Base-by-base conservation (phyloP, 1,140 invertebrate species). In the Psilanteris sp. region DNA sequence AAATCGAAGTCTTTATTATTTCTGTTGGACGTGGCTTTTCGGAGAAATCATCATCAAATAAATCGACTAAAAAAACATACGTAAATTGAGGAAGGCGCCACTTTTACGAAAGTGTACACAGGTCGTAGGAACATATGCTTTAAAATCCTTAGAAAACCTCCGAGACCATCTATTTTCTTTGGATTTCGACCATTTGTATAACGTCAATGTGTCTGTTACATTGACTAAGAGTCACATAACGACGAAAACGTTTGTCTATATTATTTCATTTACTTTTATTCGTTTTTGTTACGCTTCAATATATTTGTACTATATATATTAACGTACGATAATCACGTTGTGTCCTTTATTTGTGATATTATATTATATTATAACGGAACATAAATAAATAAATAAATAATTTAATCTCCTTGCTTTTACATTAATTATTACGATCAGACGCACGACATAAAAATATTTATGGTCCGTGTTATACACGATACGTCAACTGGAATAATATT, bases 161-260 rank as follows among this genome's bases (percentile, higher is more conserved):
- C 20, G 31, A 8, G 20, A 61, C 6, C 37, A 61, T 71, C 61
- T 71, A 71, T 71, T 71, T 71, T 71, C 66, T 70, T 71, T 61
- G 46, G 62, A 37, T 27, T 68, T 37, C 10, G 3, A 59, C 34
- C 37, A 54, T 71, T 61, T 54, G 55, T 61, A 24, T 61, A 37
- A 54, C 43, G 34, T 34, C 8, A 52, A 41, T 59, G 34, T 43
- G 44, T 0, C 26, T 32, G 34, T n/a, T n/a, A 29, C 64, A 10
- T 16, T 2, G 15, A 24, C 11, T 16, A 6, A 13, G 11, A 5
- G 14, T 37, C 48, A 20, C 14, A 10, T 36, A 64, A 37, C 27
- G 16, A 36, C 36, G 29, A 7, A 41, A 44, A 24, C 14, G 48
- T 14, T 39, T 22, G 48, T 36, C 20, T 0, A n/a, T n/a, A n/a